phyloP scores from a whole-genome alignment of 2,888 invertebrate species.

The Oligia latruncula region DNA sequence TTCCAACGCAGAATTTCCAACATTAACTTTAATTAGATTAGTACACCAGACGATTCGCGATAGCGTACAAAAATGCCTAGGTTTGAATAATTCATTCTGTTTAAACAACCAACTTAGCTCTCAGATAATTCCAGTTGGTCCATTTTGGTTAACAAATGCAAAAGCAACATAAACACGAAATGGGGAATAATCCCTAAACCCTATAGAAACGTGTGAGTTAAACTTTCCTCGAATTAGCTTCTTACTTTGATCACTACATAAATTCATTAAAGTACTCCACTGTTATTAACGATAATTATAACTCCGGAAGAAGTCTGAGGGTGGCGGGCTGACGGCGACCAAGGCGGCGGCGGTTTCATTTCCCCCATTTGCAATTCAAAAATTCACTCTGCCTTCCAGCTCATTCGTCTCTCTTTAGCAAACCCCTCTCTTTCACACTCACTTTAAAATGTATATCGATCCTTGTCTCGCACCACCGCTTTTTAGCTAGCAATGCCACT shows the following conservation, averaged over 20 bases:
- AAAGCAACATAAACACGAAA: constrained; percentile 60
- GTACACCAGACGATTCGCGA: constrained; percentile 32
- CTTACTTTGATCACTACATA: constrained; percentile 84
- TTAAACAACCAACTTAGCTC: constrained; percentile 55
- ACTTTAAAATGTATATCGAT: constrained; percentile 66
- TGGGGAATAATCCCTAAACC: constrained; percentile 57
- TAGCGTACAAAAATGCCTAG: constrained; percentile 36
- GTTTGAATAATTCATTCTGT: constrained; percentile 55
- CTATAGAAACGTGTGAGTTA: constrained; percentile 44
- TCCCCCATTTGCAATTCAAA: constrained; percentile 89
- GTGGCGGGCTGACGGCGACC: constrained; percentile 77
- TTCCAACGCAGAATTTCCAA: constrained; percentile 30
- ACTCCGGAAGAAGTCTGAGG: constrained; percentile 81
- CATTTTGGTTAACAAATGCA: constrained; percentile 72
- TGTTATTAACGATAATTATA: constrained; percentile 88
- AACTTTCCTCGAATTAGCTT: constrained; percentile 71
- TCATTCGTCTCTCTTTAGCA: constrained; percentile 71
- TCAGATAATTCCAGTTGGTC: constrained; percentile 60
- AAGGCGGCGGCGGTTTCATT: constrained; percentile 84
- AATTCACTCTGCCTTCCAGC: constrained; percentile 81
- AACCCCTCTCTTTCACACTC: constrained; percentile 73
- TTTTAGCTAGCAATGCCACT: constrained; percentile 74
- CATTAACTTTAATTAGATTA: constrained; percentile 50
- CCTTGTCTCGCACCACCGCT: constrained; percentile 72
- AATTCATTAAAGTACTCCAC: constrained; percentile 86